These are phyloP conservation scores for Oophaga pumilio DNA, from an alignment of 2,113 vertebrate species.

Conservation along the genomic window DNA sequence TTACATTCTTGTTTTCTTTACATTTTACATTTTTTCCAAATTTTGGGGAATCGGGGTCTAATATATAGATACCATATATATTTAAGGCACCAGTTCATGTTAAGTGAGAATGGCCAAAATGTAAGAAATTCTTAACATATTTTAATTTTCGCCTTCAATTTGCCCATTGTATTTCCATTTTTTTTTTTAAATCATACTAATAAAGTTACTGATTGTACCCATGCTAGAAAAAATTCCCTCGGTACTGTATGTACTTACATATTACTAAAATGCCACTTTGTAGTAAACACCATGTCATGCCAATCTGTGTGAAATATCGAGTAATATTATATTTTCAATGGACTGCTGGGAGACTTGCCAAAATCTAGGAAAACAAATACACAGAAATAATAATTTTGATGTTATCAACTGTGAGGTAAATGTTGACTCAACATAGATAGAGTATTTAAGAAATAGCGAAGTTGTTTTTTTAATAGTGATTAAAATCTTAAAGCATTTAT, in stretches of 20 bases:
- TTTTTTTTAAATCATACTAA: neutral
- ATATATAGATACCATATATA: neutral
- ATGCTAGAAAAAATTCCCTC: neutral
- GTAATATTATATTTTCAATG: conserved; percentile 1
- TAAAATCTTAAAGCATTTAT: conserved; percentile 10
- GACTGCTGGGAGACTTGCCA: conserved; percentile 42
- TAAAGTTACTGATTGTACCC: conserved; percentile 7
- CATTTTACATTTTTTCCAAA: too few relatives aligned
- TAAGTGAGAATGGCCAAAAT: neutral
- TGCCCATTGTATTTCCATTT: neutral
- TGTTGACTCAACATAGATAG: conserved; percentile 1
- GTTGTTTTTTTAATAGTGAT: conserved; percentile 9
- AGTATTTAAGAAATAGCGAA: neutral
- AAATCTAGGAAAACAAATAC: conserved; percentile 39
- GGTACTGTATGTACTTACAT: neutral
- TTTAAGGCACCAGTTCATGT: neutral
- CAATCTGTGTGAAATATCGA: conserved; percentile 24
- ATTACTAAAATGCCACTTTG: conserved; percentile 6
- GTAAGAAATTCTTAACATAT: neutral
- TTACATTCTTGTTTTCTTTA: too few relatives aligned
- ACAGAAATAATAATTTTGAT: neutral
- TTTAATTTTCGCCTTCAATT: neutral
- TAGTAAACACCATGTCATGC: neutral
- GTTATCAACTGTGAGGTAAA: neutral
- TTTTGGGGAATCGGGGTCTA: too few relatives aligned